A percentile compares a stretch with the other conserved stretches of the same genome.
Conservation (phyloP, 2,888 invertebrate species). For the Pediacus dermestoides region DNA sequence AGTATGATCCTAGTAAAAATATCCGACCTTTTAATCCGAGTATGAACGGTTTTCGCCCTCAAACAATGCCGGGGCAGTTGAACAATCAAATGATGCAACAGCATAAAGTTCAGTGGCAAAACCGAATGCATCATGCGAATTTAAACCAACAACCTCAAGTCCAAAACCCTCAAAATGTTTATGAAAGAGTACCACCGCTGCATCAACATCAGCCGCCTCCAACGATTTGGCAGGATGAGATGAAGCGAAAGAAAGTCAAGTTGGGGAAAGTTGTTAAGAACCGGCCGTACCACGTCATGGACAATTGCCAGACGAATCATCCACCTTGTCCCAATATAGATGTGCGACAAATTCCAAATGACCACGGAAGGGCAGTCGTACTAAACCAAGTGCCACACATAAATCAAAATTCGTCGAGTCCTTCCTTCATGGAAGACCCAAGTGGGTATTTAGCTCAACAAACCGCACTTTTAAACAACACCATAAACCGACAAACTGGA, state of each 20-base stretch:
- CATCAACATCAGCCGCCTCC: conserved; percentile 65
- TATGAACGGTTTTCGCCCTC: conserved; percentile 39
- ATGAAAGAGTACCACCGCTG: conserved; percentile 69
- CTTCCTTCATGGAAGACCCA: conserved; percentile 89
- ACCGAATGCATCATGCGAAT: conserved; percentile 29
- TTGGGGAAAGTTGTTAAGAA: conserved; percentile 56
- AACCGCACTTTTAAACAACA: conserved; percentile 80
- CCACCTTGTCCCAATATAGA: conserved; percentile 60
- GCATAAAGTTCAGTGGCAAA: conserved; percentile 55
- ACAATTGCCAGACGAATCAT: conserved; percentile 30
- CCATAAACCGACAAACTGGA: conserved; percentile 65
- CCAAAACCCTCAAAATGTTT: conserved; percentile 51
- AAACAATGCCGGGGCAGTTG: conserved; percentile 27
- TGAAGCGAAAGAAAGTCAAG: conserved; percentile 57
- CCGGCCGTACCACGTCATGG: conserved; percentile 52
- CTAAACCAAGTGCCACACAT: conserved; percentile 40
- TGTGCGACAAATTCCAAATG: conserved; percentile 55
- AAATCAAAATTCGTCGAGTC: conserved; percentile 49
- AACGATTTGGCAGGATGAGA: conserved; percentile 56
- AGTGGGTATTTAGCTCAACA: conserved; percentile 89
- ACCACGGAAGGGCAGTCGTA: conserved; percentile 44
- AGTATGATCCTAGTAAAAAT: conserved; percentile 46
- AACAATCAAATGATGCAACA: conserved; percentile 45
- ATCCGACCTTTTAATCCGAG: conserved; percentile 35
- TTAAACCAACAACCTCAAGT: conserved; percentile 32